Evolutionary conservation across 2,888 invertebrate species (phyloP).

Genomic region (Heliconius aoede): DNA sequence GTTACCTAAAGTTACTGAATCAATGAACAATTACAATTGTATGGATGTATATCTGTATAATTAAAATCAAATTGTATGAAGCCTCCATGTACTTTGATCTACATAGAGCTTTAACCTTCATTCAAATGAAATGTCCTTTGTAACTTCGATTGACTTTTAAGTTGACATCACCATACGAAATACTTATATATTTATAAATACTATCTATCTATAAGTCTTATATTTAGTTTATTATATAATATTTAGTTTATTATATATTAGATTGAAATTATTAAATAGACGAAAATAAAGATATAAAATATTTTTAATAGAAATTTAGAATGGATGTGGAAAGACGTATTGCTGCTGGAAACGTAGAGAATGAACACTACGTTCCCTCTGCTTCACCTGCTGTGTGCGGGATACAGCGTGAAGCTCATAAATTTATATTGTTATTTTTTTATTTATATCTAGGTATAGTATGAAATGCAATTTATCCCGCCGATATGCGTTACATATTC

Average conservation of each 20-base stretch:
- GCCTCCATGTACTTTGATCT: constrained; percentile 1
- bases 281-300: not conserved
- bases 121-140: not conserved
- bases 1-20: constrained; percentile 15
- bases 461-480: not conserved
- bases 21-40: not conserved
- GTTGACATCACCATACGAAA: not conserved
- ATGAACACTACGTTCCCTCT: no score
- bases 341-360: no score
- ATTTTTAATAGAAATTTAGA: no score
- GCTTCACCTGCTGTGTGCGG: no score
- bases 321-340: no score
- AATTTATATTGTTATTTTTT: not conserved
- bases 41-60: not conserved
- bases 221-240: not conserved
- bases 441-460: not conserved
- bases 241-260: not conserved
- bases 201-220: no score
- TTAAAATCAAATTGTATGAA: constrained; percentile 14
- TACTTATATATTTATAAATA: not conserved
- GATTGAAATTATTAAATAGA: not conserved
- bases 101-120: not conserved
- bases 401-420: not conserved
- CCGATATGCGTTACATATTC: not conserved
- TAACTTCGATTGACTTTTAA: not conserved